Conservation (phyloP, 2,888 invertebrate species). For the Acrobasis consociella region DNA sequence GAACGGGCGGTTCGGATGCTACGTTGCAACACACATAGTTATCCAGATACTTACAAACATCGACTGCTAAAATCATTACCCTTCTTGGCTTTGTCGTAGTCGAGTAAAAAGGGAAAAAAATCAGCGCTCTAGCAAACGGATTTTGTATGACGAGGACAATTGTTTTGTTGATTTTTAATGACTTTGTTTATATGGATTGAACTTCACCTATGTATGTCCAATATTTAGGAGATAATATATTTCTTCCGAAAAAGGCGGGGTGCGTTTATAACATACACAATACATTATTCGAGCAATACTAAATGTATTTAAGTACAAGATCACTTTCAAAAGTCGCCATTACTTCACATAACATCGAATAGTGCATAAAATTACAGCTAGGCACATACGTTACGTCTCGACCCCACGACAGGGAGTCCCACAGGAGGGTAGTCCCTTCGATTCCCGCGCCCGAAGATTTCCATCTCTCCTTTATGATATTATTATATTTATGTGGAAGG, state of each 20-base stretch:
- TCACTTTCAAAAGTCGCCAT: slow-evolving; percentile 32
- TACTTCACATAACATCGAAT: slow-evolving; percentile 52
- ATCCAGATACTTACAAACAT: no score
- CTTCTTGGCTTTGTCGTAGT: no score
- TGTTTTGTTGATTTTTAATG: no score
- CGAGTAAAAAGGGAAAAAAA: no score
- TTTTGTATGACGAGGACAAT: no score
- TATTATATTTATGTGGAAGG: slow-evolving; percentile 66
- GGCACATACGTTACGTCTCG: slow-evolving; percentile 29
- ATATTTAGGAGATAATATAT: no score
- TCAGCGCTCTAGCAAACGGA: no score
- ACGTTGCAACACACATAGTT: no score
- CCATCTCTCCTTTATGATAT: slow-evolving; percentile 65
- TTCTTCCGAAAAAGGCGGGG: background rate
- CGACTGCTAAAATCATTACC: no score
- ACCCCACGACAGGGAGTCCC: slow-evolving; percentile 53
- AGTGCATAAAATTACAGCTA: slow-evolving; percentile 70
- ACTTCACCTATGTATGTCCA: no score
- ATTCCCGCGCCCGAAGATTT: slow-evolving; percentile 58
- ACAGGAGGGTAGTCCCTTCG: slow-evolving; percentile 53
- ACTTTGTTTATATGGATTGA: no score
- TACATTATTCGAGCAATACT: background rate
- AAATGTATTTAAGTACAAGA: slow-evolving; percentile 11
- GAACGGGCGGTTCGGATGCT: no score
- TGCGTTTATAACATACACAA: background rate